Evolutionary conservation across 2,113 vertebrate species (phyloP).

Genomic region (Cynopterus brachyotis): DNA sequence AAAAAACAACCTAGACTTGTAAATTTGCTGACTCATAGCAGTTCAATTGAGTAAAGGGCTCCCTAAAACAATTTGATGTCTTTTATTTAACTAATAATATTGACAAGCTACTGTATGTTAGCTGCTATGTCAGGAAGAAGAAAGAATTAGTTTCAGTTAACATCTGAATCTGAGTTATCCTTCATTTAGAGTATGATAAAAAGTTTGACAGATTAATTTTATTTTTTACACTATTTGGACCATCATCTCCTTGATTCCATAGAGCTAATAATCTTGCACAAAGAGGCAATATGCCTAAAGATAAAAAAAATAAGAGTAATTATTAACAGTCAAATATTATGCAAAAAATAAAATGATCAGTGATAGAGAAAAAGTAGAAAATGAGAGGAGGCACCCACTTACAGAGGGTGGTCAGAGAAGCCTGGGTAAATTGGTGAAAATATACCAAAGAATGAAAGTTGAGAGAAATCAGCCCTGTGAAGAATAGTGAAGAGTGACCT

Average conservation of each 20-base stretch:
- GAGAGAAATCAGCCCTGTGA: background rate
- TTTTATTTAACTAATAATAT: background rate
- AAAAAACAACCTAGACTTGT: background rate
- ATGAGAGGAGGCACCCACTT: background rate
- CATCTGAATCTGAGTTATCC: background rate
- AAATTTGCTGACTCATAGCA: background rate
- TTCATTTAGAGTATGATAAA: background rate
- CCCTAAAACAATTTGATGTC: background rate
- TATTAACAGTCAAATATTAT: background rate
- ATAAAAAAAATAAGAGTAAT: background rate
- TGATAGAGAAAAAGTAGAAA: background rate
- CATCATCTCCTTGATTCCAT: background rate
- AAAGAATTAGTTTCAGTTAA: background rate
- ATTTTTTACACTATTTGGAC: background rate
- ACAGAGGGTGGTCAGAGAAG: background rate
- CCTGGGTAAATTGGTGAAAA: background rate
- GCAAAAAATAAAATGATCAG: background rate
- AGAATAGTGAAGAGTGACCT: background rate
- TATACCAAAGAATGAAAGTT: background rate
- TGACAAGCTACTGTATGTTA: background rate
- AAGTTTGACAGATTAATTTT: background rate
- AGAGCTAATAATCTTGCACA: background rate
- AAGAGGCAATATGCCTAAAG: background rate
- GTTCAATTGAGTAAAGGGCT: background rate
- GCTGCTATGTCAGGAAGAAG: background rate